Evolutionary conservation across 2,888 invertebrate genomes (phyloP), one percentile per base, ranked within the genome.

Genomic region (Acleris cristana): DNA sequence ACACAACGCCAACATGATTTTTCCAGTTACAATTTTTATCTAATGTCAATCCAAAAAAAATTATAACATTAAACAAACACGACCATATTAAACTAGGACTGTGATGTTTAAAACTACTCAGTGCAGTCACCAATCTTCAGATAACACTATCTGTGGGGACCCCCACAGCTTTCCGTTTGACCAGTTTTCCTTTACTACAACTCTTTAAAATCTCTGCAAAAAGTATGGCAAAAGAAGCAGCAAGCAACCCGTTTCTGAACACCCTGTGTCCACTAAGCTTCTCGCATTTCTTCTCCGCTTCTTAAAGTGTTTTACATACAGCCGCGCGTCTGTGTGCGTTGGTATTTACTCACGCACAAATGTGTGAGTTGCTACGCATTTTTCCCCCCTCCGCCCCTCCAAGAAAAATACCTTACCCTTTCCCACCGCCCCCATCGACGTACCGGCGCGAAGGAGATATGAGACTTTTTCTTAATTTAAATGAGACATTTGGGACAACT

Each of bases 261-360:
- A 89, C 75, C 88, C 91, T 89, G 84, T 92, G 86, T 58, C 73
- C 77, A 79, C 77, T 90, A 91, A 92, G 92, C 91, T 89, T 87
- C 92, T 92, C 91, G 91, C 91, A 90, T 92, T 92, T 92, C 92
- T 92, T 92, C 92, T 88, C 80, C 89, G 91, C 90, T 92, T 92
- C 92, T 92, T 92, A 92, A 92, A 92, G 91, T 91, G 91, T 92
- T 92, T 92, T 92, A 92, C 92, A 92, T 92, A 92, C 90, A 92
- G 79, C 81, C 77, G 70, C 74, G 74, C 72, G 73, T 70, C 78
- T 88, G 92, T 92, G 92, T 90, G 91, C 85, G 90, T 83, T 75
- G 75, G 87, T 89, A 89, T 90, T 89, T 90, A 88, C 87, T 82
- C 86, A 91, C 90, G 90, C 91, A 91, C 81, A 78, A 84, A 80